Conservation (phyloP, 2,888 invertebrate genomes). For the Drosophila bunnanda region DNA sequence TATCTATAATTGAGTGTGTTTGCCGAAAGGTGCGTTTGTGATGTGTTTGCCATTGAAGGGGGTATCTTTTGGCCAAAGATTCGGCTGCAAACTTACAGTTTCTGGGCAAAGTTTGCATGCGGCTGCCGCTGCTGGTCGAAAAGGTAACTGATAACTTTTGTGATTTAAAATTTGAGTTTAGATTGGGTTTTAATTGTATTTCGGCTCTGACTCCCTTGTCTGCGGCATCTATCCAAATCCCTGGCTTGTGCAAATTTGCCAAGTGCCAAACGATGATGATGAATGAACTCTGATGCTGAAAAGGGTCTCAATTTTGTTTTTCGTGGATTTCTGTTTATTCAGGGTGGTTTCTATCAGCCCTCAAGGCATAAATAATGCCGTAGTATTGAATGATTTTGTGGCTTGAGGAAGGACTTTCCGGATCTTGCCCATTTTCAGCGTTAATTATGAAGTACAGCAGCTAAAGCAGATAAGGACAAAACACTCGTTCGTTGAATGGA, state of each 20-base stretch:
- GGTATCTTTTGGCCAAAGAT: slow-evolving; percentile 60
- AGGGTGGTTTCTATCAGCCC: slow-evolving; percentile 10
- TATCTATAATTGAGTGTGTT: slow-evolving; percentile 59
- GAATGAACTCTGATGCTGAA: slow-evolving; percentile 33
- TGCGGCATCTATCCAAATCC: slow-evolving; percentile 3
- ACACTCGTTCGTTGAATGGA: not conserved
- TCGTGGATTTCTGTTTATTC: slow-evolving; percentile 8
- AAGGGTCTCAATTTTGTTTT: slow-evolving; percentile 25
- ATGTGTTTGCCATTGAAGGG: slow-evolving; percentile 37
- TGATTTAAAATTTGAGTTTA: slow-evolving; percentile 66
- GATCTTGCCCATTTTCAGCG: not conserved
- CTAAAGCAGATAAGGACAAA: not conserved
- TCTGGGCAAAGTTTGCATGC: slow-evolving; percentile 37
- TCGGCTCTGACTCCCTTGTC: slow-evolving; percentile 31
- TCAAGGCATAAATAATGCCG: slow-evolving; percentile 18
- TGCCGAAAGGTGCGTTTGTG: slow-evolving; percentile 49
- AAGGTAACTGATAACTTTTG: slow-evolving; percentile 69
- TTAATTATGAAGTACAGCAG: slow-evolving; percentile 15
- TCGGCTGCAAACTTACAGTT: slow-evolving; percentile 47
- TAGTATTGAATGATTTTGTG: slow-evolving; percentile 10
- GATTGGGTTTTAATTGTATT: slow-evolving; percentile 74
- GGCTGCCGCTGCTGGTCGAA: slow-evolving; percentile 30
- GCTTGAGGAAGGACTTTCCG: too few relatives aligned
- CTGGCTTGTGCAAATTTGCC: slow-evolving; percentile 59
- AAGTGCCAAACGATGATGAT: slow-evolving; percentile 55